Conservation (phyloP, 2,888 invertebrate genomes). For the Sarcophaga variegata region DNA sequence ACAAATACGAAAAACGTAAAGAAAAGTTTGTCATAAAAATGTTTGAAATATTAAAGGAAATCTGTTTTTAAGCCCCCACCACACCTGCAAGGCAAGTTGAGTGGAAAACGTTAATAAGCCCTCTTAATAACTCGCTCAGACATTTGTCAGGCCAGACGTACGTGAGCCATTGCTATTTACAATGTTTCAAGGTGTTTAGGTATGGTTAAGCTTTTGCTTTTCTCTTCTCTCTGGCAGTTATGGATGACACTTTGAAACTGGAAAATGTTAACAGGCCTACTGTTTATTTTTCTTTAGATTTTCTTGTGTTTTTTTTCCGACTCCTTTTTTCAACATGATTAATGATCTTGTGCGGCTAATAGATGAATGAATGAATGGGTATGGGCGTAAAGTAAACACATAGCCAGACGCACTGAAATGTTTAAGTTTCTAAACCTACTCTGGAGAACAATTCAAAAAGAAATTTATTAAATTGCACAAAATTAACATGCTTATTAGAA, state of each 20-base stretch:
- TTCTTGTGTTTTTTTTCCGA: background rate
- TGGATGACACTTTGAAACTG: conserved; percentile 60
- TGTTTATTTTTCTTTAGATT: background rate
- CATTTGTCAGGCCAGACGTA: conserved; percentile 67
- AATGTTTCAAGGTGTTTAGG: background rate
- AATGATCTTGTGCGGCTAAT: conserved; percentile 53
- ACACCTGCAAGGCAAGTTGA: background rate
- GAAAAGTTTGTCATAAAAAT: conserved; percentile 48
- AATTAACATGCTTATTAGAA: background rate
- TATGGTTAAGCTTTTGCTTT: background rate
- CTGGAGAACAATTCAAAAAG: background rate
- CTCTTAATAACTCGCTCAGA: conserved; percentile 62
- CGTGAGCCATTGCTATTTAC: conserved; percentile 46
- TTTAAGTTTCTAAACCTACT: background rate
- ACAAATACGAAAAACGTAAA: conserved; percentile 10
- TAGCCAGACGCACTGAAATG: background rate
- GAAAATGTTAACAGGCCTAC: conserved; percentile 63
- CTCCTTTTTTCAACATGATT: conserved; percentile 39
- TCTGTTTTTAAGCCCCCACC: background rate
- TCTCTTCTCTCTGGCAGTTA: conserved; percentile 6
- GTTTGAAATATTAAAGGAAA: conserved; percentile 8
- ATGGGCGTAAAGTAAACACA: background rate
- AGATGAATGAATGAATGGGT: conserved; percentile 35
- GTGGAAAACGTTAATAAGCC: conserved; percentile 57
- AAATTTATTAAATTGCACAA: background rate